Evolutionary conservation across 92 coral and sea anemone genomes (phyloP), one percentile per base, ranked within the genome.

Genomic region (Heliopora coerulea): DNA sequence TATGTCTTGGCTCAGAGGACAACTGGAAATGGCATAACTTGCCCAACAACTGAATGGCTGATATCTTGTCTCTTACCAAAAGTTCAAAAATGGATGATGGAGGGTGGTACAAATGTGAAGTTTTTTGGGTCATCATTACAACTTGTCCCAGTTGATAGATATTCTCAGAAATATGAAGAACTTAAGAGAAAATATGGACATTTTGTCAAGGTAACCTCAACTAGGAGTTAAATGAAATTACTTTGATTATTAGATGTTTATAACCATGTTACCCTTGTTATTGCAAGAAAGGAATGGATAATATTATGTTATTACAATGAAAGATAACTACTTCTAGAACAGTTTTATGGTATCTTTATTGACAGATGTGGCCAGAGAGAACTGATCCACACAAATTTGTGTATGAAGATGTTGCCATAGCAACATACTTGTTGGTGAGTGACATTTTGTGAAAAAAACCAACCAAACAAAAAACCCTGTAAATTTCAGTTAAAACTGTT

Each of bases 351-450:
- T 37, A 34, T 41, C 23, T 37, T 50, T 30, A 20, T 64, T 44
- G 49, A 26, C 63, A 93, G 98, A 83, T 83, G 54, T 93, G 98
- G 98, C 98, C 98, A 19, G 98, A 93, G 61, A 78, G 86, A 29
- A 93, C 98, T 21, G 98, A 93, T 66, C 98, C 98, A 4, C 91
- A 89, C 68, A 93, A 93, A 49, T 93, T 87, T 90, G 98, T 93
- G 20, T 90, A 87, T 77, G 98, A 93, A 84, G 98, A 93, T 70
- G 85, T 93, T 79, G 96, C 98, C 13, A 93, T 93, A 52, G 98
- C 98, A 67, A 64, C 96, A 17, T 93, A 93, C 57, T 54, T 93
- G 46, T 54, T 93, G 88, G 98, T 93, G 79, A 86, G 95, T 8
- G 24, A 33, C 17, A 33, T 15, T 32, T 64, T 17, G n/a, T n/a